Evolutionary conservation across 2,797 vertebrate species (phyloP), one percentile per base, ranked within the genome.

Genomic region (Chaunax sp.): DNA sequence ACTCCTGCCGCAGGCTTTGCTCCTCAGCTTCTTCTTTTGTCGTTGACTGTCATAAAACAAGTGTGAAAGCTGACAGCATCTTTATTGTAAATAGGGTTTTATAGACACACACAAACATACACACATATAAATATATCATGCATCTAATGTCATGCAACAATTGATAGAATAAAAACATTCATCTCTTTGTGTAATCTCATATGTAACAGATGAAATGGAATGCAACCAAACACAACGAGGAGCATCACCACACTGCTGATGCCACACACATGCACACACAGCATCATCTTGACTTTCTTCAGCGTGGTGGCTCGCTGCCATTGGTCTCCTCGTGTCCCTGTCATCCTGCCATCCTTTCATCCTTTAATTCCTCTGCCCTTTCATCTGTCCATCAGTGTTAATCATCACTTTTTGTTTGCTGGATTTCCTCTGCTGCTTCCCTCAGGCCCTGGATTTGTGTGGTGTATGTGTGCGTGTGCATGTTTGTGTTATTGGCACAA

Each of bases 41-140:
- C n/a, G n/a, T n/a, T n/a, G n/a, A n/a, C n/a, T n/a, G n/a, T n/a
- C n/a, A n/a, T n/a, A n/a, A n/a, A n/a, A n/a, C n/a, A n/a, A n/a
- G n/a, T n/a, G n/a, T n/a, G n/a, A n/a, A n/a, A n/a, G 66, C 83
- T 84, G 81, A 84, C 83, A 81, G 72, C 49, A 60, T 62, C 78
- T 85, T 84, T 82, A 72, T 72, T 77, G 6, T 77, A 84, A 87
- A 65, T 4, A 62, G 18, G 60, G 50, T 22, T 57, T 69, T 28
- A 67, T 25, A 68, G 5, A 23, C 20, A 47, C 35, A 53, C 41
- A 60, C 55, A 61, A 35, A 60, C 38, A 66, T 44, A 43, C 14
- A 44, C 33, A 49, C 30, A 35, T 16, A 63, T 6, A 70, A 23
- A 26, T 3, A 59, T 25, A 56, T 45, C 23, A 43, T 65, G 49